A percentile compares a stretch with the other conserved stretches of the same genome.
Conservation (phyloP, 2,113 vertebrate genomes). For the Mormoops blainvillei region DNA sequence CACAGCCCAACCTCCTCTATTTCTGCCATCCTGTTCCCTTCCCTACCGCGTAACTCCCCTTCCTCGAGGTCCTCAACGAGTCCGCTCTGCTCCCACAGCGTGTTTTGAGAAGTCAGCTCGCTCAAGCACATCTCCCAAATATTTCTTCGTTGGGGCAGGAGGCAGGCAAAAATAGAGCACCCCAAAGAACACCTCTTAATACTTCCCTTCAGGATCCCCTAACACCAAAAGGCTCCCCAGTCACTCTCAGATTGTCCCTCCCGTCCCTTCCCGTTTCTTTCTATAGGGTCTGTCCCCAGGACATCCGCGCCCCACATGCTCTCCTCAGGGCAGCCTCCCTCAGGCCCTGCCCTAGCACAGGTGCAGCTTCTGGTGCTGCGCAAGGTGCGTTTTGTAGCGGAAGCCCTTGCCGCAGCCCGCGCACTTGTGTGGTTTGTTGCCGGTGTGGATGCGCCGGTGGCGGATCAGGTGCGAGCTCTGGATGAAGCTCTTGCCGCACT, state of each 20-base stretch:
- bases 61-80: not conserved
- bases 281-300: not conserved
- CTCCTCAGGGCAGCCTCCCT: rapidly evolving
- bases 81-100: not conserved
- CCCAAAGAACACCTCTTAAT: not conserved
- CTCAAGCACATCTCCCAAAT: not conserved
- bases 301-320: not conserved
- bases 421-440: constrained; percentile 68
- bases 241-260: not conserved
- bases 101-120: not conserved
- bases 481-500: constrained; percentile 72
- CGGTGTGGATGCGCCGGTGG: constrained; percentile 65
- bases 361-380: constrained; percentile 63
- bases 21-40: not conserved
- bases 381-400: constrained; percentile 65
- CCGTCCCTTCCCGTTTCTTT: not conserved
- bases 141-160: not conserved
- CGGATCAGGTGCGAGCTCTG: constrained; percentile 62
- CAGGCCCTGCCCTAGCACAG: not conserved
- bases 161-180: not conserved
- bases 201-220: not conserved
- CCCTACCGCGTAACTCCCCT: not conserved
- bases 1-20: not conserved
- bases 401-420: constrained; percentile 64
- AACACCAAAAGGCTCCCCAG: not conserved